phyloP scores from a whole-genome alignment of 2,113 vertebrate species.

The Apaloderma vittatum region DNA sequence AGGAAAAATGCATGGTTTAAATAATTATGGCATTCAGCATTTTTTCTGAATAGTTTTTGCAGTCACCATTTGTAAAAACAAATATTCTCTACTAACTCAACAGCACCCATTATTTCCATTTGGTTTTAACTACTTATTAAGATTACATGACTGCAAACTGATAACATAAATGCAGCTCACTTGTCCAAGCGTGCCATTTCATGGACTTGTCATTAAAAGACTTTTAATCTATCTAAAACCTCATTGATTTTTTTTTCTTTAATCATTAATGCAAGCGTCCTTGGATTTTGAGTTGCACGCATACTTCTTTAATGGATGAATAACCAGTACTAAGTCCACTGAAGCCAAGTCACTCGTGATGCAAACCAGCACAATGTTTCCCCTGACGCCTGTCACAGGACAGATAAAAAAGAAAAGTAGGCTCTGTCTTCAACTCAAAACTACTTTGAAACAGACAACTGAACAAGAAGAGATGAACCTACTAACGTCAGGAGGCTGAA shows the following conservation, averaged over 20 bases:
- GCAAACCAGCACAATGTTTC: background rate
- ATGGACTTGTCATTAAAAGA: background rate
- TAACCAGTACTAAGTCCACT: background rate
- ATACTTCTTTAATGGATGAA: background rate
- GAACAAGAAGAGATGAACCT: background rate
- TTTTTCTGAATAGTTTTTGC: background rate
- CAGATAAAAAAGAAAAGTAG: background rate
- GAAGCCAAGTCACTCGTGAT: background rate
- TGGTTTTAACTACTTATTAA: background rate
- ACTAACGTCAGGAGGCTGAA: background rate
- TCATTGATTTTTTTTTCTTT: background rate
- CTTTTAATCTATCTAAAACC: constrained; percentile 49
- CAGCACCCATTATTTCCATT: background rate
- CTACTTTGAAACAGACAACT: background rate
- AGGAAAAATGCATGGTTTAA: background rate
- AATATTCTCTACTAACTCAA: background rate
- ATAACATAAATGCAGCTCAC: background rate
- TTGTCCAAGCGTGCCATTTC: background rate
- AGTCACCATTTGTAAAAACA: background rate
- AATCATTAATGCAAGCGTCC: background rate
- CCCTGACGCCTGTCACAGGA: background rate
- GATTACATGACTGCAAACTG: background rate
- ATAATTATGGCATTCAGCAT: background rate
- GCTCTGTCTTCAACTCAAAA: background rate
- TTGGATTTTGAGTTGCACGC: background rate